Base-by-base conservation (phyloP, 1,140 invertebrate species). In the Euura saliciscinereae region DNA sequence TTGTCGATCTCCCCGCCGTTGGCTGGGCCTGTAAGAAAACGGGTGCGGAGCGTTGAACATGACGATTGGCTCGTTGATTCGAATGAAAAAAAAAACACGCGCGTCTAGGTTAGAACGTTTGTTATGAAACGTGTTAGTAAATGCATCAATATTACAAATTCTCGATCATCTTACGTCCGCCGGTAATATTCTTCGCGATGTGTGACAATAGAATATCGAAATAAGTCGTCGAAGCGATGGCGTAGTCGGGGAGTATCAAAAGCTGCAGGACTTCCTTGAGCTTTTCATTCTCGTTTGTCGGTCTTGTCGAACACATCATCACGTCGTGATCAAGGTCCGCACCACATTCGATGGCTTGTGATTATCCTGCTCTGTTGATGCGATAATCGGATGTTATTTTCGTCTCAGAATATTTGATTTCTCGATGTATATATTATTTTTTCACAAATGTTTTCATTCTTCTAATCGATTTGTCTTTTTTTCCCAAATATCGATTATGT, bases 171-270 rank as follows among this genome's bases (percentile, higher is more conserved):
- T 69, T 44, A 67, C 44, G 8, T 28, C 10, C 10, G 13, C 59
- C 8, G 66, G 43, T 2, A 44, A 59, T 66, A 59, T 75, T 76
- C 13, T 83, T 74, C 2, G 77, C 74, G 66, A 88, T 83, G 13
- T 86, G 85, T 8, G 80, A 83, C 44, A 87, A 73, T 43, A 88
- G 71, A 71, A 86, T 74, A 79, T 88, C 86, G 5, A 88, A 76
- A 46, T 87, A 87, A 4, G 85, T 84, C 8, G 78, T 72, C 11
- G 84, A 84, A 4, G 79, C 78, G 28, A 87, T 80, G 66, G 78
- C 83, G 71, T 85, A 88, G 75, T 86, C 76, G 2, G 85, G 83
- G 65, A 77, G 70, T 11, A 86, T 70, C 74, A 88, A 85, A 10
- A 88, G 64, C 45, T 85, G 73, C 45, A 88, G 73, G 72, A 85